These are phyloP conservation scores for Biston stratarius DNA, from an alignment of 2,888 invertebrate genomes.

Conservation along the genomic window DNA sequence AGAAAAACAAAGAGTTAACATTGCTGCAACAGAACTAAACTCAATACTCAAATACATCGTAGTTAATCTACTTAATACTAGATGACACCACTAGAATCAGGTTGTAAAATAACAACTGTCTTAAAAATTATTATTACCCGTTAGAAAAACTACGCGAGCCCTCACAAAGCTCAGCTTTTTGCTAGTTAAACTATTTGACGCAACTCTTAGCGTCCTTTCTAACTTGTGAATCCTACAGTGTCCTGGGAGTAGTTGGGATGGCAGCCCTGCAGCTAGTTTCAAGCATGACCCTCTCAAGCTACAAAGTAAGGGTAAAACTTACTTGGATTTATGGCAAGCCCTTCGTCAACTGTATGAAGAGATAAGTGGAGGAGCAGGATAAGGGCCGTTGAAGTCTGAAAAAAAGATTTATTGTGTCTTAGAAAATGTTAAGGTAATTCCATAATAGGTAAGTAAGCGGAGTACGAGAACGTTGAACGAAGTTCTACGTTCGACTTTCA, in stretches of 20 bases:
- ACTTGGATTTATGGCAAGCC: slow-evolving; percentile 81
- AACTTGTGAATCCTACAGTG: slow-evolving; percentile 22
- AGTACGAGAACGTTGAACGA: no score
- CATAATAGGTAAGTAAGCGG: not conserved
- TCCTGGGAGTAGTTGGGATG: slow-evolving; percentile 22
- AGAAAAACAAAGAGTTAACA: no score
- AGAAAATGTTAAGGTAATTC: slow-evolving; percentile 25
- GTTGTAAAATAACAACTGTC: no score
- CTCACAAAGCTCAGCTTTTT: no score
- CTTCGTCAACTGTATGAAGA: slow-evolving; percentile 81
- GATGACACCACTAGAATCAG: no score
- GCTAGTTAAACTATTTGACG: slow-evolving; percentile 6
- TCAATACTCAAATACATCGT: no score
- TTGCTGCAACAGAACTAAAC: no score
- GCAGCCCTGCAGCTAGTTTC: slow-evolving; percentile 15
- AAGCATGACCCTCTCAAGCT: slow-evolving; percentile 11
- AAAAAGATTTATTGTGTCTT: slow-evolving; percentile 43
- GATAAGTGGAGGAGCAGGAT: slow-evolving; percentile 79
- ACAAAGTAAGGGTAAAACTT: slow-evolving; percentile 56
- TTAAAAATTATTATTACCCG: no score
- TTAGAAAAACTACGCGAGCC: no score
- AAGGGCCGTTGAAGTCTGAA: slow-evolving; percentile 77
- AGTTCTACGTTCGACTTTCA: no score
- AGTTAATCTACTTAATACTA: no score
- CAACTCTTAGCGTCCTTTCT: slow-evolving; percentile 4